phyloP scores from a whole-genome alignment of 2,797 vertebrate species.

The Eremophila alpestris region DNA sequence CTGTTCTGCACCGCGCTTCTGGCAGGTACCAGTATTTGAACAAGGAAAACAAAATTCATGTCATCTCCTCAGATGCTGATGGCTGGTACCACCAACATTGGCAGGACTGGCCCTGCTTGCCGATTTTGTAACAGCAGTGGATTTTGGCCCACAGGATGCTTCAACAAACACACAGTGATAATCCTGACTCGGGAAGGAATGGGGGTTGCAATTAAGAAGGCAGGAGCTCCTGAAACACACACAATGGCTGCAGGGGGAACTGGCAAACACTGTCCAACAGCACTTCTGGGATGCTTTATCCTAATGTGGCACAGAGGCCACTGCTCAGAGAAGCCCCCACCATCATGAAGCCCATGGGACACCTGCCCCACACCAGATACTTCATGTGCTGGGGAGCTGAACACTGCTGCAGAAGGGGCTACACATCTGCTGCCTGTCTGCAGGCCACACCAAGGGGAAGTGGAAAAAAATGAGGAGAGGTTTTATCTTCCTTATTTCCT shows the following conservation, averaged over 20 bases:
- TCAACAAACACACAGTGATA: neutral
- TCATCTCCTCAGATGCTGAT: neutral
- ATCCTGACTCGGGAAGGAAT: neutral
- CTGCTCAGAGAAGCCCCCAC: accelerated
- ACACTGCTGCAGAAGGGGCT: neutral
- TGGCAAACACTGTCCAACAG: accelerated
- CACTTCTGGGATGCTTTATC: neutral
- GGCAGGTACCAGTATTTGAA: neutral
- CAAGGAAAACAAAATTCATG: neutral
- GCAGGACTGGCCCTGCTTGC: neutral
- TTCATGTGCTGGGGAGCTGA: neutral
- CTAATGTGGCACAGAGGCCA: accelerated
- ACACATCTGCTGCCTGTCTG: accelerated
- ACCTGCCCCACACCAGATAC: neutral
- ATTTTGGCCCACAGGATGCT: neutral
- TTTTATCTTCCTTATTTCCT: neutral
- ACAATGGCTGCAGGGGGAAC: neutral
- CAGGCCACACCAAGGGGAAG: neutral
- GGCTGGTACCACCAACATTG: accelerated
- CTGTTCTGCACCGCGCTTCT: neutral
- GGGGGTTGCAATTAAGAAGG: neutral
- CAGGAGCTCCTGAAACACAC: accelerated
- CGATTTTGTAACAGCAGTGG: neutral
- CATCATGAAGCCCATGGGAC: neutral
- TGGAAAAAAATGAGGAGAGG: neutral